These are phyloP conservation scores for Brachynemurus nebulosus DNA, from an alignment of 2,888 invertebrate species.

Conservation along the genomic window DNA sequence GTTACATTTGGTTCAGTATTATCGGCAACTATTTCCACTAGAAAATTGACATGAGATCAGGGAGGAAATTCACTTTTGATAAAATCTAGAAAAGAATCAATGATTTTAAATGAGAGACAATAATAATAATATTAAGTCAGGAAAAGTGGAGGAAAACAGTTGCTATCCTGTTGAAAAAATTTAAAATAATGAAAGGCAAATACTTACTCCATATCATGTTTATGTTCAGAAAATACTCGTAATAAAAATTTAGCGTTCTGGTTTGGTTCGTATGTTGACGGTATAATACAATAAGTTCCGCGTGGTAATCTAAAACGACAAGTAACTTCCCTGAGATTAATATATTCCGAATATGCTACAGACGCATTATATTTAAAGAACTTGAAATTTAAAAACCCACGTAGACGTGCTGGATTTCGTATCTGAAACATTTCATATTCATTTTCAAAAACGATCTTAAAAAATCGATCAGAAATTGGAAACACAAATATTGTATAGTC, in stretches of 20 bases:
- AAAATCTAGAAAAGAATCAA: too few species aligned
- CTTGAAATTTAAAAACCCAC: conserved; percentile 62
- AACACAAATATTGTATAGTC: too few species aligned
- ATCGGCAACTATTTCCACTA: too few species aligned
- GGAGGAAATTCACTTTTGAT: too few species aligned
- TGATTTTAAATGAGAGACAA: too few species aligned
- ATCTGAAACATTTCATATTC: conserved; percentile 31
- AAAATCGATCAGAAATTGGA: too few species aligned
- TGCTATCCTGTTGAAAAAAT: too few species aligned
- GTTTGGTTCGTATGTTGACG: conserved; percentile 92
- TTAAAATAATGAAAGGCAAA: background rate
- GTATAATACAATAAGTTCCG: conserved; percentile 88
- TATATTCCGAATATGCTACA: conserved; percentile 83
- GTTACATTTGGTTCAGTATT: too few species aligned
- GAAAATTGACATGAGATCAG: too few species aligned
- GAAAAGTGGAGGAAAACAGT: too few species aligned
- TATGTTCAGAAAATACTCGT: conserved; percentile 87
- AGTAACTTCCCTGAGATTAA: conserved; percentile 89
- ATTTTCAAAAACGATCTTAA: too few species aligned
- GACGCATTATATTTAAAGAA: conserved; percentile 95
- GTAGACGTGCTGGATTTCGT: conserved; percentile 47
- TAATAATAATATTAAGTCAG: too few species aligned
- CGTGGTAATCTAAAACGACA: conserved; percentile 86
- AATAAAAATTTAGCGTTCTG: conserved; percentile 94
- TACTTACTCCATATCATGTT: conserved; percentile 74